phyloP scores from a whole-genome alignment of 2,797 vertebrate genomes.

The Fundulus diaphanus region DNA sequence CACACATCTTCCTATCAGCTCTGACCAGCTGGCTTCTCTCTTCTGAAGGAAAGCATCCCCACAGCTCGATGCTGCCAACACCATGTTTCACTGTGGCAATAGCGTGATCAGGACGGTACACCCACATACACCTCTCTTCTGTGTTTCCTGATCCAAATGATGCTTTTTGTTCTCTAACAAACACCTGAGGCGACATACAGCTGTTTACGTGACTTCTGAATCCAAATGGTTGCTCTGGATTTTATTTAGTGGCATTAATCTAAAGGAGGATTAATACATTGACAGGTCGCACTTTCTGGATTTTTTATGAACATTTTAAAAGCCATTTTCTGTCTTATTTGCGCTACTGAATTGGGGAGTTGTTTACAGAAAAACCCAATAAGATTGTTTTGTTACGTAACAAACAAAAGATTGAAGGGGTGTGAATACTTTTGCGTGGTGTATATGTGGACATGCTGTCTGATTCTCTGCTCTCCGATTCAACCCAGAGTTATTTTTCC shows the following conservation, averaged over 20 bases:
- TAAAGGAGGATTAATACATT: neutral
- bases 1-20: neutral
- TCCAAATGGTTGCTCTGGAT: neutral
- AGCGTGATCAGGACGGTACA: no score
- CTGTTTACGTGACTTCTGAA: no score
- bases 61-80: neutral
- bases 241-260: neutral
- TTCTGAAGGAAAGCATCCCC: no score
- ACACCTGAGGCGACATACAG: no score
- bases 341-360: neutral
- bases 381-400: neutral
- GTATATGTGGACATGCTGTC: neutral
- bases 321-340: neutral
- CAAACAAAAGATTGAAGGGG: neutral
- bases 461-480: slow-evolving; percentile 14
- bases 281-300: neutral
- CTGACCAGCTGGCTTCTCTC: no score
- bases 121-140: no score
- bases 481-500: slow-evolving; percentile 94
- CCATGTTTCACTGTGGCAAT: neutral
- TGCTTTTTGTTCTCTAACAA: no score
- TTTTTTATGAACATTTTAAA: neutral
- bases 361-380: neutral
- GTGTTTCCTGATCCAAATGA: no score
- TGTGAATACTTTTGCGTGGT: neutral